These are phyloP conservation scores for Chirona hameri DNA, from an alignment of 2,888 invertebrate species.

Conservation along the genomic window DNA sequence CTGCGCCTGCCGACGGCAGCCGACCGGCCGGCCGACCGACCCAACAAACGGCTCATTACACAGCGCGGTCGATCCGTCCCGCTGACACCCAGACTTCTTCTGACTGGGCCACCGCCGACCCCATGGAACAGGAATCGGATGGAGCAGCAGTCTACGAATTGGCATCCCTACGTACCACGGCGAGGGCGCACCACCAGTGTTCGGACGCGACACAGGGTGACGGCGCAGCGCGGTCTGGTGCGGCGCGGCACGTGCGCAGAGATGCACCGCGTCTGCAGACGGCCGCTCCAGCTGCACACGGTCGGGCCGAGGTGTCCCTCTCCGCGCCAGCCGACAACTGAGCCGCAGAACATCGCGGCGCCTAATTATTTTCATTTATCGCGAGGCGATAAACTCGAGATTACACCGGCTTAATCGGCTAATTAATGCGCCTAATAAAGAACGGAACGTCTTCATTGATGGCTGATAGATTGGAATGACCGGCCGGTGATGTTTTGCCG, in stretches of 20 bases:
- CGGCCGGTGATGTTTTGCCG: slow-evolving; percentile 1
- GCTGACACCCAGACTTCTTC: neutral
- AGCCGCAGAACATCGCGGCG: neutral
- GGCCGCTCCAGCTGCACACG: neutral
- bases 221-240: too few relatives aligned
- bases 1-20: neutral
- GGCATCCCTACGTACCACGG: too few relatives aligned
- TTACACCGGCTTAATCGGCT: slow-evolving; percentile 14
- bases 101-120: too few relatives aligned
- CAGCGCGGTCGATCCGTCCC: neutral
- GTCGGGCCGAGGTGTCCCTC: neutral
- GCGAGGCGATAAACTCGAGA: slow-evolving; percentile 11
- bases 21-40: neutral
- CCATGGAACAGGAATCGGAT: too few relatives aligned
- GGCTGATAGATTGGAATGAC: slow-evolving; percentile 7
- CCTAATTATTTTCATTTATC: slow-evolving; percentile 11
- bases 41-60: neutral
- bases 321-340: neutral
- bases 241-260: too few relatives aligned
- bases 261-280: neutral
- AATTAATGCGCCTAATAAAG: slow-evolving; percentile 24
- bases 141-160: too few relatives aligned
- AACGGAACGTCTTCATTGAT: slow-evolving; percentile 3
- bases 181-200: too few relatives aligned
- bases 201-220: too few relatives aligned